Conservation (phyloP, 2,113 vertebrate species). For the Ardeotis arabs region DNA sequence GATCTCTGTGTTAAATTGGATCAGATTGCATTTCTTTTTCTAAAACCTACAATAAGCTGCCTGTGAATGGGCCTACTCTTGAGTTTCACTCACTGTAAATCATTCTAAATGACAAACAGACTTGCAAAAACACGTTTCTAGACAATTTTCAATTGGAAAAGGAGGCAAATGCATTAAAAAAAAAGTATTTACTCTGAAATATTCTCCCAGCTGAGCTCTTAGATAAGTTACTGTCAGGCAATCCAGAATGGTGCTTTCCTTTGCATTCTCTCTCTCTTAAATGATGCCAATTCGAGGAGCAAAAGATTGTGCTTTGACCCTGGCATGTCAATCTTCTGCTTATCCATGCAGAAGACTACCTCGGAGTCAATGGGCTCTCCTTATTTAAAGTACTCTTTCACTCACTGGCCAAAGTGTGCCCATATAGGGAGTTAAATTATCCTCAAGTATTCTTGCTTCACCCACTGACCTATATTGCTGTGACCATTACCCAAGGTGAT, state of each 20-base stretch:
- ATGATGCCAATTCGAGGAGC: not conserved
- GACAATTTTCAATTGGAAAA: constrained; percentile 18
- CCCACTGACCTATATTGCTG: constrained; percentile 11
- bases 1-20: constrained; percentile 24
- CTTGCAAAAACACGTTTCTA: constrained; percentile 16
- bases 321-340: constrained; percentile 17
- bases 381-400: not conserved
- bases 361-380: not conserved
- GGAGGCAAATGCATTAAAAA: not conserved
- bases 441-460: not conserved
- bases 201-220: constrained; percentile 9
- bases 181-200: constrained; percentile 25
- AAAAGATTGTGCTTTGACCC: constrained; percentile 41
- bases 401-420: not conserved
- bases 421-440: constrained; percentile 27
- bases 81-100: constrained; percentile 16
- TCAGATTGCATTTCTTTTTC: not conserved
- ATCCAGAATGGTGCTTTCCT: constrained; percentile 4
- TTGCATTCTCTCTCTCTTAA: constrained; percentile 19
- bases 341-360: constrained; percentile 1
- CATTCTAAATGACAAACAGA: constrained; percentile 32
- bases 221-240: constrained; percentile 25
- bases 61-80: constrained; percentile 24
- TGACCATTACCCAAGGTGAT: constrained; percentile 26
- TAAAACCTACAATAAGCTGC: constrained; percentile 10